These are phyloP conservation scores for Dryobates pubescens DNA, from an alignment of 2,797 vertebrate species.

Conservation along the genomic window DNA sequence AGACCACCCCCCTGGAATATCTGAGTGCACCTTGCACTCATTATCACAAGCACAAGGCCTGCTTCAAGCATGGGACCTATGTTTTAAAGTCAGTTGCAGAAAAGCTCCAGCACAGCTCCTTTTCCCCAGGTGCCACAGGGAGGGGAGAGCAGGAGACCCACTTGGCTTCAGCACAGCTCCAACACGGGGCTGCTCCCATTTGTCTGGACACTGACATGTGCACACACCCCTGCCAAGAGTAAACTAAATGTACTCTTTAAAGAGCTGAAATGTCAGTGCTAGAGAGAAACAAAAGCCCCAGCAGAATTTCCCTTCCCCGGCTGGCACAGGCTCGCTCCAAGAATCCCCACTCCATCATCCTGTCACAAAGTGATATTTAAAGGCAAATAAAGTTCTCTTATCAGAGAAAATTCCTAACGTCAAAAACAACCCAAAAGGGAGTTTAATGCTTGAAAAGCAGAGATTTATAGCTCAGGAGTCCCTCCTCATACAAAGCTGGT, in stretches of 20 bases:
- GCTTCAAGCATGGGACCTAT: background rate
- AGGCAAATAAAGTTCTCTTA: constrained; percentile 63
- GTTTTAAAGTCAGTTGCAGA: background rate
- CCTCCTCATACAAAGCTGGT: background rate
- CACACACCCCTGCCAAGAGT: constrained; percentile 35
- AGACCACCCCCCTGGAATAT: background rate
- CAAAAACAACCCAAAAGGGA: constrained; percentile 54
- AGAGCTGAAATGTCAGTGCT: constrained; percentile 51
- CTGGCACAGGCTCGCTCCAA: constrained; percentile 67
- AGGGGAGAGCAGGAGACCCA: background rate
- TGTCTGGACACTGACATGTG: constrained; percentile 20
- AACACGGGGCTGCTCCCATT: constrained; percentile 8
- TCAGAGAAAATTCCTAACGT: constrained; percentile 61
- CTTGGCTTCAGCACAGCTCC: constrained; percentile 3
- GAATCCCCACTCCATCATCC: constrained; percentile 69
- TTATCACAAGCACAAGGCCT: background rate
- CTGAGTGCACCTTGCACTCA: background rate
- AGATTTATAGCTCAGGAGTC: constrained; percentile 25
- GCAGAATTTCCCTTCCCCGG: constrained; percentile 58
- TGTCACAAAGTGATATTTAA: constrained; percentile 73
- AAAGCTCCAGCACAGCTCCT: background rate
- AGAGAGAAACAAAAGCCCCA: constrained; percentile 58
- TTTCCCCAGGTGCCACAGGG: background rate
- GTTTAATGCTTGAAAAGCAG: background rate
- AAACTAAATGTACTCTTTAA: constrained; percentile 52